Evolutionary conservation across 2,113 vertebrate species (phyloP).

Genomic region (Pygoscelis adeliae): DNA sequence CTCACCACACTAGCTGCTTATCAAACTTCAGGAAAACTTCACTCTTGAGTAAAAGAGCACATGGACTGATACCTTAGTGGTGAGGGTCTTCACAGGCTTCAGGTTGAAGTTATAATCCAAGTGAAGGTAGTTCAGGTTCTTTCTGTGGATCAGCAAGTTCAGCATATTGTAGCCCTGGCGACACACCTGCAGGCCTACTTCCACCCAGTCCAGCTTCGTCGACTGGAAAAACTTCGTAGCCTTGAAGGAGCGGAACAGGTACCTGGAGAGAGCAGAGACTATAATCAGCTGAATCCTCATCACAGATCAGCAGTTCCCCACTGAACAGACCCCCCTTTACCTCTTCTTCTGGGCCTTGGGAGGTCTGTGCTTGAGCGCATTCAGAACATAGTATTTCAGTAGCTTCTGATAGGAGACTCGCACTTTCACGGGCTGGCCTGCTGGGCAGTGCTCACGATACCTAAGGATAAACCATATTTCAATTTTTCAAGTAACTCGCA

Average conservation of each 20-base stretch:
- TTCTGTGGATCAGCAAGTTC: conserved; percentile 96
- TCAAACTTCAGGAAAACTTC: background rate
- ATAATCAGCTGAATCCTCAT: background rate
- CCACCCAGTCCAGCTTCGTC: conserved; percentile 98
- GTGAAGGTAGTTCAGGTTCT: conserved; percentile 98
- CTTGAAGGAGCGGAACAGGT: conserved; percentile 98
- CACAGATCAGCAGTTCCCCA: background rate
- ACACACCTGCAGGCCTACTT: conserved; percentile 96
- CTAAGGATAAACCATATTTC: conserved; percentile 53
- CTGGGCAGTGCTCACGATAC: conserved; percentile 98
- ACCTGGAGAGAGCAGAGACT: conserved; percentile 73
- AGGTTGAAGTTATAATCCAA: conserved; percentile 99
- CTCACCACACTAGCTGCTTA: too few species aligned
- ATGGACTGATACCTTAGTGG: conserved; percentile 86
- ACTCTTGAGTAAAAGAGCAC: background rate
- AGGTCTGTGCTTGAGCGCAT: conserved; percentile 96
- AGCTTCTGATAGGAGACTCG: conserved; percentile 98
- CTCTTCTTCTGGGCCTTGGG: conserved; percentile 99
- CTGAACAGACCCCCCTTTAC: conserved; percentile 51
- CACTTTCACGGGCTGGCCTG: conserved; percentile 97
- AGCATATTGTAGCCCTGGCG: conserved; percentile 99
- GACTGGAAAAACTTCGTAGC: conserved; percentile 99
- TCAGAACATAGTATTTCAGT: conserved; percentile 98
- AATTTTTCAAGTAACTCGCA: background rate
- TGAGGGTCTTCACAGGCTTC: conserved; percentile 98